Evolutionary conservation across 2,797 vertebrate genomes (phyloP).

Genomic region (Thunnus albacares): DNA sequence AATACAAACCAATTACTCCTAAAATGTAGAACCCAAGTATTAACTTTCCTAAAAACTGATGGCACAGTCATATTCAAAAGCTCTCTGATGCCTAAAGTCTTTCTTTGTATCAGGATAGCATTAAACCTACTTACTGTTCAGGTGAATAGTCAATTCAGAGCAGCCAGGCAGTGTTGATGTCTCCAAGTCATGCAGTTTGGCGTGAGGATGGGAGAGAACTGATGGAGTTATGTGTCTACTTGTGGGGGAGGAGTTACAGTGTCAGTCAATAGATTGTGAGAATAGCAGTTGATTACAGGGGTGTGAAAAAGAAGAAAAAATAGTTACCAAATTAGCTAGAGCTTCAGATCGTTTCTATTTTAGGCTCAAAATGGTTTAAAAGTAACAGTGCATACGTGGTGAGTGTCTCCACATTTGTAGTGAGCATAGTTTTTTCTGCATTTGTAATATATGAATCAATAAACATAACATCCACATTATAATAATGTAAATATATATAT

Average conservation of each 20-base stretch:
- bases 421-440: not conserved
- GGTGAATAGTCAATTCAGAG: conserved; percentile 44
- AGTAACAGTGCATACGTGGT: not conserved
- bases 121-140: conserved; percentile 61
- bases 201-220: conserved; percentile 68
- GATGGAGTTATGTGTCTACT: conserved; percentile 72
- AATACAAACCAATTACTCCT: not conserved
- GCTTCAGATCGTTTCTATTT: not conserved
- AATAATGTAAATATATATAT: not conserved
- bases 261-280: conserved; percentile 43
- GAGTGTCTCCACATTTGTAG: not conserved
- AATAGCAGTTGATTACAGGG: conserved; percentile 13
- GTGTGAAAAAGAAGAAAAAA: not conserved
- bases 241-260: conserved; percentile 77
- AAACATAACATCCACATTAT: not conserved
- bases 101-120: not conserved
- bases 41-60: not conserved
- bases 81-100: not conserved
- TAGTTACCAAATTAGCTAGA: not conserved
- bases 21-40: not conserved
- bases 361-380: not conserved
- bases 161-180: conserved; percentile 61
- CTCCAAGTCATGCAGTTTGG: conserved; percentile 65
- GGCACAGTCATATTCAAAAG: not conserved
- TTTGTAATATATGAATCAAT: not conserved